These are phyloP conservation scores for Lycophotia porphyrea DNA, from an alignment of 2,888 invertebrate genomes.

Conservation along the genomic window DNA sequence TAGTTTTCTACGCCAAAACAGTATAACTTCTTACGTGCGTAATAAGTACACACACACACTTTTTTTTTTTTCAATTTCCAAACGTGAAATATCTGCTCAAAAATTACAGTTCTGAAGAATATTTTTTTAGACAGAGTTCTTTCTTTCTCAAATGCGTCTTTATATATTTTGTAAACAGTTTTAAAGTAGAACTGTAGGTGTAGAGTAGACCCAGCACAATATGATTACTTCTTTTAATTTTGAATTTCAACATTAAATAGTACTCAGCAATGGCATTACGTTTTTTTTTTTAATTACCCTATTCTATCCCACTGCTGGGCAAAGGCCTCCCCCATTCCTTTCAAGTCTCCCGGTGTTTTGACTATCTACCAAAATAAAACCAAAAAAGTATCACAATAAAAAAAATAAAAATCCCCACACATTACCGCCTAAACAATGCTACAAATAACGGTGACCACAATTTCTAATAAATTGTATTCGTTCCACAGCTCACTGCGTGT, in stretches of 20 bases:
- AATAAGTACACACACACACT: too few relatives aligned
- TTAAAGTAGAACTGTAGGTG: not conserved
- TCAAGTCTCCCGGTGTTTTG: too few relatives aligned
- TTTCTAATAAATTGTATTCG: constrained; percentile 66
- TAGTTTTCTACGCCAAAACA: too few relatives aligned
- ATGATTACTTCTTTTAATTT: not conserved
- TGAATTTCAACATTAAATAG: not conserved
- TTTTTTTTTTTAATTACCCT: not conserved
- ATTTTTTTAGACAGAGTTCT: not conserved
- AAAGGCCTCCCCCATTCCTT: too few relatives aligned
- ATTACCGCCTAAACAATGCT: constrained; percentile 51
- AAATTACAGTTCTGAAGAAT: not conserved
- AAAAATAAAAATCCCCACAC: constrained; percentile 1
- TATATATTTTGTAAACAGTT: not conserved
- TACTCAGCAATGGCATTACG: not conserved
- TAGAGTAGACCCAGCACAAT: not conserved
- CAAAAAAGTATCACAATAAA: not conserved
- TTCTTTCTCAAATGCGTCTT: not conserved
- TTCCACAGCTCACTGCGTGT: constrained; percentile 44
- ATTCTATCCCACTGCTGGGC: too few relatives aligned
- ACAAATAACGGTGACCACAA: constrained; percentile 38
- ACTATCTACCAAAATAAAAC: too few relatives aligned
- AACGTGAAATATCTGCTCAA: not conserved
- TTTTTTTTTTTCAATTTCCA: not conserved
- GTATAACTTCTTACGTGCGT: too few relatives aligned